Evolutionary conservation across 2,888 invertebrate genomes (phyloP), one percentile per base, ranked within the genome.

Genomic region (Rugalucina vietnamica): DNA sequence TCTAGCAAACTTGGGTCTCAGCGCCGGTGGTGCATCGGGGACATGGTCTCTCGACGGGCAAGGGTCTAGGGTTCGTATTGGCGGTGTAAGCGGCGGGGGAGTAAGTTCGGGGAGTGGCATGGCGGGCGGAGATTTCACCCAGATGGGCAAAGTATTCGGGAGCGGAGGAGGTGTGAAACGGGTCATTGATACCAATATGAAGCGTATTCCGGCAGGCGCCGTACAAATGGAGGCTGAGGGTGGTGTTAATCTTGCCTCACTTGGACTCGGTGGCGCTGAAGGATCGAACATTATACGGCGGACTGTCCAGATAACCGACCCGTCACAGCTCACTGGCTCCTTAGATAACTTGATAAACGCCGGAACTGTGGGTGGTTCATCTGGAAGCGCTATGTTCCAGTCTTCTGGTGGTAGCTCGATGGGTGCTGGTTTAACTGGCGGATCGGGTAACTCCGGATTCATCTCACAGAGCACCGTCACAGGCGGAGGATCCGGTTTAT

Each of bases 231-330:
- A 76, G 10, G 73, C 82, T 5, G 79, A 80, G 8, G 87, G 87
- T 10, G 87, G 84, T 8, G 85, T 87, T 21, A 79, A 78, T 34
- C 72, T 87, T 49, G 87, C 78, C 1, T 85, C 85, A 0, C 74
- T 87, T 0, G 87, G 87, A 50, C 82, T 87, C 2, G 87, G 85
- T 29, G 85, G 85, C 18, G 84, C 82, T 3, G 87, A 84, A n/a
- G 87, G 84, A 4, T 76, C 71, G 5, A 82, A 87, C 34, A 84
- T 87, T n/a, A 84, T 87, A 12, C 18, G 87, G 43, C 82, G 84
- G 12, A 80, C 87, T 0, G 76, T 87, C 21, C 39, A 76, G 36
- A 57, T 86, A 14, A 81, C 14, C n/a, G 14, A 49, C 14, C 14
- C 14, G 14, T 49, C 50, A 14, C 14, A n/a, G 14, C 5, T 49